Base-by-base conservation (phyloP, 2,113 vertebrate species). In the Hemichromis elongatus region DNA sequence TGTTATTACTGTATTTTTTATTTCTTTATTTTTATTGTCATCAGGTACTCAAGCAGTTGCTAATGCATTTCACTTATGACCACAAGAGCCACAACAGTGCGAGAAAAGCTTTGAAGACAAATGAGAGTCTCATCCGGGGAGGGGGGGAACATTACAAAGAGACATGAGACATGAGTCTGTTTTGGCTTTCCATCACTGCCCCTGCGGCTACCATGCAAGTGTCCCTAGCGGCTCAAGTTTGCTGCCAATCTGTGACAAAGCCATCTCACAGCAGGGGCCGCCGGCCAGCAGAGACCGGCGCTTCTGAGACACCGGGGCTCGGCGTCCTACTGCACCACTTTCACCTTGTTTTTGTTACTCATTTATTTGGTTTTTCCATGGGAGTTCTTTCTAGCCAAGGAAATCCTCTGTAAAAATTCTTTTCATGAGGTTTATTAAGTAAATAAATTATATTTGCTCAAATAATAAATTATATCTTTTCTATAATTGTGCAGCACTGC, bases 11-110 rank as follows among this genome's bases (percentile, higher is more conserved):
- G 37, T 83, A 83, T 83, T 84, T 84, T 5, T 61, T 30, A 30
- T 30, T 30, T 30, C 3, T 30, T 63, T 63, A 8, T 5, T 63
- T 73, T 53, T 55, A 54, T 70, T 59, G 50, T 89, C 79, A 80
- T 85, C 85, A 80, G 35, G 28, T 53, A 24, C 61, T 79, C 79
- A 79, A 81, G 61, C 30, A 78, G 75, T 42, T 13, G 7, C 89
- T 90, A 86, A 91, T 92, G 88, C 77, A 85, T 86, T 91, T 85
- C 87, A 86, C 83, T 83, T 83, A 47, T 3, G 5, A 63, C 83
- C 85, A 78, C 73, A 79, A 77, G 53, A 86, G 59, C 80, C 73
- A 84, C 82, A 75, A 21, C 35, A 81, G 28, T 5, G 28, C 4
- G 28, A 40, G 35, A 53, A 83, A 75, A 77, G 56, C 81, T 68